phyloP scores from a whole-genome alignment of 1,140 invertebrate species.

The Cotesia typhae region DNA sequence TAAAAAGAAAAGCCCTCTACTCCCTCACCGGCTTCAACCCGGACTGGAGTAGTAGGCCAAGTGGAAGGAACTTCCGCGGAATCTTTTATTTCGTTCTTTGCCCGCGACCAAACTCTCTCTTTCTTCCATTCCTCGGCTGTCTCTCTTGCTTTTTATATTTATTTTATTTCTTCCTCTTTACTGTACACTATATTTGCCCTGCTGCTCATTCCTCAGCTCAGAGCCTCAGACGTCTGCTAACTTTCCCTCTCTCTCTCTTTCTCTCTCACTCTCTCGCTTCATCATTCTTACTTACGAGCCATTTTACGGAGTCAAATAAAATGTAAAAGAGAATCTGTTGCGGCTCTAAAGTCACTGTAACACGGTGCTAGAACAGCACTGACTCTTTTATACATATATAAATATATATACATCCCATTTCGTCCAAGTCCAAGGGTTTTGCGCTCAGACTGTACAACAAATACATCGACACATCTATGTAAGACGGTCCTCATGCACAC shows the following conservation, averaged over 20 bases:
- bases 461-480: no score
- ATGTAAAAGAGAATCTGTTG: slow-evolving; percentile 49
- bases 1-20: slow-evolving; percentile 55
- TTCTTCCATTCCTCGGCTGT: background rate
- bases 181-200: background rate
- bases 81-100: slow-evolving; percentile 53
- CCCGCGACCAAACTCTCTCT: slow-evolving; percentile 45
- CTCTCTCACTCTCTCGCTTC: background rate
- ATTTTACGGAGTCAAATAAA: slow-evolving; percentile 36
- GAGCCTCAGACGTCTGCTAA: background rate
- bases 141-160: no score
- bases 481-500: no score
- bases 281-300: background rate
- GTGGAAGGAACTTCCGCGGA: slow-evolving; percentile 55
- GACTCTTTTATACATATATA: background rate
- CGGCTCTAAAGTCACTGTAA: slow-evolving; percentile 43
- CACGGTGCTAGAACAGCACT: slow-evolving; percentile 11
- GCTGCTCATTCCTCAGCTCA: background rate
- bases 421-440: background rate
- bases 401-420: no score
- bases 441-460: no score
- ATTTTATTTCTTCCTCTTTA: slow-evolving; percentile 16
- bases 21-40: slow-evolving; percentile 46
- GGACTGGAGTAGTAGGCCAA: slow-evolving; percentile 63
- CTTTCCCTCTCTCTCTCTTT: background rate